phyloP scores from a whole-genome alignment of 2,888 invertebrate species.

The Scaptomyza polygonia region DNA sequence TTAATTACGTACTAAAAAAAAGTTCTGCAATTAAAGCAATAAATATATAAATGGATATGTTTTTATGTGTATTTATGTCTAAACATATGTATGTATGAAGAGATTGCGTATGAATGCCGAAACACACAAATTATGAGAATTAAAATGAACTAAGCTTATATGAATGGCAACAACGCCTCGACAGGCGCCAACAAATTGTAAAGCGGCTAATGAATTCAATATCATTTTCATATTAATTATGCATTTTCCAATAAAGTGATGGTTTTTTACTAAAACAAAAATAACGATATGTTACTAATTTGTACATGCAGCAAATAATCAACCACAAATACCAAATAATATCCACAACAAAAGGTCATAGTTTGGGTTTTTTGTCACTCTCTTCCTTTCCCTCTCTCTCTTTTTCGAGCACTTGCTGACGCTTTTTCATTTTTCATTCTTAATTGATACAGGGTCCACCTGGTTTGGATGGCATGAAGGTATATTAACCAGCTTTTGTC shows the following conservation, averaged over 20 bases:
- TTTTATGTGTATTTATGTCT: constrained; percentile 61
- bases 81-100: constrained; percentile 28
- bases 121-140: constrained; percentile 13
- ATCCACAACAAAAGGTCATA: constrained; percentile 7
- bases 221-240: constrained; percentile 76
- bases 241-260: constrained; percentile 79
- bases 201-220: constrained; percentile 65
- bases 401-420: constrained; percentile 36
- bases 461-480: constrained; percentile 98
- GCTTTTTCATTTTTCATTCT: constrained; percentile 57
- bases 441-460: constrained; percentile 90
- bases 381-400: constrained; percentile 1
- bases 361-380: constrained; percentile 3
- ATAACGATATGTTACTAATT: constrained; percentile 18
- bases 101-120: constrained; percentile 47
- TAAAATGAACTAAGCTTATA: constrained; percentile 17
- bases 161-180: constrained; percentile 28
- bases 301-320: constrained; percentile 23
- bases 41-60: constrained; percentile 42
- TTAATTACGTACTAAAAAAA: constrained; percentile 66
- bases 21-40: constrained; percentile 54
- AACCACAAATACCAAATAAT: constrained; percentile 9
- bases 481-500: constrained; percentile 83
- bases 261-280: constrained; percentile 74
- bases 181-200: constrained; percentile 46